phyloP scores from a whole-genome alignment of 2,113 vertebrate genomes.

The Hirundichthys speculiger region DNA sequence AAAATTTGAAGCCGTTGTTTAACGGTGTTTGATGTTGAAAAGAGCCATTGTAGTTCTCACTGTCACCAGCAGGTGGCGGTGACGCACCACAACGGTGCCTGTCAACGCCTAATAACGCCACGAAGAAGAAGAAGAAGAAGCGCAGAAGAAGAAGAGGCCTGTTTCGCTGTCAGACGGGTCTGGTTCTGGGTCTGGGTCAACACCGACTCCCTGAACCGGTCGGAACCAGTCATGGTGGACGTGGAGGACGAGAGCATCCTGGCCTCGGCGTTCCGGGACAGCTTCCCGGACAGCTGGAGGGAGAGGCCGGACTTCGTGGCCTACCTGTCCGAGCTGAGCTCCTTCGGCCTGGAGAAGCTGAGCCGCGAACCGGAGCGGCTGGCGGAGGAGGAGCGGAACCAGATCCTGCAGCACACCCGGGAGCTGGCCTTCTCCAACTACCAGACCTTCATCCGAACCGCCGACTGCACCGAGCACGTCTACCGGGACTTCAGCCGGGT shows the following conservation, averaged over 20 bases:
- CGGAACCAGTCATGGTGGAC: no score
- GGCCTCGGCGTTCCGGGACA: conserved; percentile 88
- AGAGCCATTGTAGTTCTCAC: no score
- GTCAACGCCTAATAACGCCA: no score
- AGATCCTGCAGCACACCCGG: conserved; percentile 90
- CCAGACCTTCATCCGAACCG: conserved; percentile 95
- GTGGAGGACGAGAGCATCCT: conserved; percentile 92
- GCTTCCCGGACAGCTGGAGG: conserved; percentile 86
- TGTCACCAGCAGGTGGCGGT: no score
- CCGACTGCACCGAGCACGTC: conserved; percentile 90
- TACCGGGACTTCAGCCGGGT: conserved; percentile 91
- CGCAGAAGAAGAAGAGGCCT: no score
- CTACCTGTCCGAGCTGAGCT: conserved; percentile 89
- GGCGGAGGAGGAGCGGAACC: conserved; percentile 88
- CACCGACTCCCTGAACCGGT: no score
- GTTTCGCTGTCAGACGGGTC: no score
- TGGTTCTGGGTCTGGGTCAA: no score
- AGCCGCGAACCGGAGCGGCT: conserved; percentile 90
- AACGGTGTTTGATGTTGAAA: no score
- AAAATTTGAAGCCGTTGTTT: no score
- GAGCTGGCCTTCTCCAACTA: conserved; percentile 95
- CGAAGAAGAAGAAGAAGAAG: no score
- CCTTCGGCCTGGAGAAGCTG: conserved; percentile 88
- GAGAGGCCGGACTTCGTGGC: conserved; percentile 85
- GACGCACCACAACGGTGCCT: no score